phyloP scores from a whole-genome alignment of 2,888 invertebrate species.

The Chesias legatella region DNA sequence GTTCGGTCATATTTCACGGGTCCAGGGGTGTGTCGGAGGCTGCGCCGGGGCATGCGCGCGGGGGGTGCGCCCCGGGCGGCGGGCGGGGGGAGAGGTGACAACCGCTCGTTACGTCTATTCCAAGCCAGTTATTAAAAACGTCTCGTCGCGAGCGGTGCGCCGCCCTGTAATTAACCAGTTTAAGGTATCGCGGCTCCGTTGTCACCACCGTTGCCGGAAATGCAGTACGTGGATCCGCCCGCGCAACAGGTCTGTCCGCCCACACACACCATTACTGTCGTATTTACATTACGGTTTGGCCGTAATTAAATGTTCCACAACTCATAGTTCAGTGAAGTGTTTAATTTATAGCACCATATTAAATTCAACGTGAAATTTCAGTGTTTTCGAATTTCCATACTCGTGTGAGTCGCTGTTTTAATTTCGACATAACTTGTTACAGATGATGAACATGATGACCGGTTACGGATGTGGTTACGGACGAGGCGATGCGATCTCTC shows the following conservation, averaged over 20 bases:
- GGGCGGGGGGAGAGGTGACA: conserved; percentile 75
- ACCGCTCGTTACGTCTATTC: conserved; percentile 79
- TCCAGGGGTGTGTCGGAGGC: conserved; percentile 59
- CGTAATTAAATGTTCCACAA: conserved; percentile 20
- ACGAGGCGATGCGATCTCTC: conserved; percentile 76
- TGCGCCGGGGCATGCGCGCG: conserved; percentile 48
- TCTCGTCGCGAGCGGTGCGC: conserved; percentile 80
- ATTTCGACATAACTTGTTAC: conserved; percentile 35
- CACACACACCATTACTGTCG: conserved; percentile 45
- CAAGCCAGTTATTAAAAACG: conserved; percentile 82
- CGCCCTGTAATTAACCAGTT: conserved; percentile 80
- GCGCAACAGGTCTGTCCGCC: conserved; percentile 76
- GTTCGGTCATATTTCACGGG: conserved; percentile 70
- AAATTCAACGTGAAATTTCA: no score
- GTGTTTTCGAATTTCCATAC: neutral
- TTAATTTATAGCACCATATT: conserved; percentile 10
- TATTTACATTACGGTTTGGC: conserved; percentile 32
- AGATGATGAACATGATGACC: conserved; percentile 74
- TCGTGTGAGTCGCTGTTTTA: neutral
- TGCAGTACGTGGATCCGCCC: conserved; percentile 78
- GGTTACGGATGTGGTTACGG: conserved; percentile 68
- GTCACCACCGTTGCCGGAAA: conserved; percentile 72
- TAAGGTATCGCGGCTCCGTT: conserved; percentile 67
- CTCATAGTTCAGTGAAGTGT: conserved; percentile 22
- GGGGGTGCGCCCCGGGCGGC: conserved; percentile 53